Base-by-base conservation (phyloP, 2,797 vertebrate genomes). In the Poeciliopsis presidionis region DNA sequence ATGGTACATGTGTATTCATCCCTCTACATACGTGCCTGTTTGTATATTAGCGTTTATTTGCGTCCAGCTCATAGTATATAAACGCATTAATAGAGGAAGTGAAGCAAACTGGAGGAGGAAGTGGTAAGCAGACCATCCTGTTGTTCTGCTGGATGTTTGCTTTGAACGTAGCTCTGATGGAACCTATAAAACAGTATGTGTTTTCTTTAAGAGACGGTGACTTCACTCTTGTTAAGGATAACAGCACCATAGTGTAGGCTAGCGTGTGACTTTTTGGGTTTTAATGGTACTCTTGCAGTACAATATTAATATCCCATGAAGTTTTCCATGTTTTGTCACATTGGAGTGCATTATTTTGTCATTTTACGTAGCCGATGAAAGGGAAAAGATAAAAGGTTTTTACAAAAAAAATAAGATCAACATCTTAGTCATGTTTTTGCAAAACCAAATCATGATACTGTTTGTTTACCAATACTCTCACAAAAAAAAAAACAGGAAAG, bases 111-210 rank as follows among this genome's bases (percentile, higher is more conserved):
- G 18, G 80, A 78, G 85, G 83, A 89, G 93, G 93, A 95, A 94
- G 90, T 82, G 86, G 86, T 67, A 85, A 88, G 84, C 69, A 7
- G 85, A 83, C 86, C 91, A 94, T 95, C 93, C 94, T 95, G 94
- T 94, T 92, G 92, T 90, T 88, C 86, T 57, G 83, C 78, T 73
- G 84, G 82, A 91, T 90, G 86, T 86, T 93, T 87, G 90, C 94
- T 96, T 96, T 96, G 94, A 96, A 96, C 89, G 71, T 77, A 76
- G 87, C 91, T 78, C 91, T 84, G 89, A 86, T 84, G 91, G 88
- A 93, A 89, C 91, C 90, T 74, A 93, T 96, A 95, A 96, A 96
- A 95, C 95, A 95, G 94, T 93, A 53, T 94, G 95, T 76, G 90
- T 79, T 90, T 86, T 94, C 86, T 94, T 94, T 92, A 94, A 94